Evolutionary conservation across 1,140 invertebrate species (phyloP).

Genomic region (Homarus americanus): DNA sequence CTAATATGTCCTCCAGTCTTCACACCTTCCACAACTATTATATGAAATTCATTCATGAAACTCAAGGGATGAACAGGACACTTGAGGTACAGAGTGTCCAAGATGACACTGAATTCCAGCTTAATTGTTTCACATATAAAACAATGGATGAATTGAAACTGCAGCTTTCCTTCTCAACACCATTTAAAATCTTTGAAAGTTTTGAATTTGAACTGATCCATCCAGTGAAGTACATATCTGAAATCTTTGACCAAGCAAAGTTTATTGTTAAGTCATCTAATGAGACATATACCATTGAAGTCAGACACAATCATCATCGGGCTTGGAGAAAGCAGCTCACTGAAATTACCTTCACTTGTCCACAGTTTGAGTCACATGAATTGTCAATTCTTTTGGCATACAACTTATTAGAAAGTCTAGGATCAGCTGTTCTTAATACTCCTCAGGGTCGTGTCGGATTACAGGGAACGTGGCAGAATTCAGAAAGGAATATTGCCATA

Average conservation of each 20-base stretch:
- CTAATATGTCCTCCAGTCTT: slow-evolving; percentile 29
- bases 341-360: neutral
- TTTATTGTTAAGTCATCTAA: neutral
- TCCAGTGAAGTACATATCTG: neutral
- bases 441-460: slow-evolving; percentile 11
- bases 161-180: neutral
- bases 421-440: slow-evolving; percentile 14
- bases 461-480: neutral
- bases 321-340: neutral
- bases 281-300: neutral
- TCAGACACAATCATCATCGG: neutral
- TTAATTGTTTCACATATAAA: neutral
- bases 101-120: slow-evolving; percentile 16
- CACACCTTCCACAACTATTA: slow-evolving; percentile 34
- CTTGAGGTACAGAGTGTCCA: neutral
- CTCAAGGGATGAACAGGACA: neutral
- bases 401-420: neutral
- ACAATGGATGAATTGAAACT: neutral
- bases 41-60: slow-evolving; percentile 3
- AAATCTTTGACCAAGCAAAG: neutral
- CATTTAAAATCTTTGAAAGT: slow-evolving; percentile 12
- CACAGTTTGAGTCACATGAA: neutral
- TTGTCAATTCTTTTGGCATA: neutral
- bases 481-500: neutral
- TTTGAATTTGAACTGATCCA: neutral